phyloP scores from a whole-genome alignment of 2,888 invertebrate species.

The Xestoiulus laeticollis region DNA sequence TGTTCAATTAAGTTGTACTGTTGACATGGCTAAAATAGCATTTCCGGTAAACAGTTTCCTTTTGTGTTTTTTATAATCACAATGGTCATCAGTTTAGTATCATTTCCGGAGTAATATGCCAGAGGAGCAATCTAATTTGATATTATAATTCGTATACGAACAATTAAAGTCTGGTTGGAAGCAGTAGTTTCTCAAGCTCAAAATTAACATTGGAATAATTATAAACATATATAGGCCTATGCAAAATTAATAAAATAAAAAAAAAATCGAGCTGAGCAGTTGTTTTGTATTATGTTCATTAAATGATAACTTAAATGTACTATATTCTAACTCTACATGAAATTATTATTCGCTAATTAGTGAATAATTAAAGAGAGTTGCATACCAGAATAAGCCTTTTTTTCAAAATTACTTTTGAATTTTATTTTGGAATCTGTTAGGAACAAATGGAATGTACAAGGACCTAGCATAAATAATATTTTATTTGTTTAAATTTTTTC shows the following conservation, averaged over 20 bases:
- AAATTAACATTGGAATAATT: background rate
- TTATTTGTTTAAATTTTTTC: too few relatives aligned
- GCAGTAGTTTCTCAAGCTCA: background rate
- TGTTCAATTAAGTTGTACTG: background rate
- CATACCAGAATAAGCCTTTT: too few relatives aligned
- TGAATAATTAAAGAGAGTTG: too few relatives aligned
- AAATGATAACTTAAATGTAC: background rate
- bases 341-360: background rate
- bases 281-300: background rate
- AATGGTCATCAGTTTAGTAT: background rate
- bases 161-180: background rate
- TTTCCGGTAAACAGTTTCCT: background rate
- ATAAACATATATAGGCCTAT: conserved; percentile 29
- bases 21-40: background rate
- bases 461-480: too few relatives aligned
- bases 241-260: conserved; percentile 28
- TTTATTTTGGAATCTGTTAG: too few relatives aligned
- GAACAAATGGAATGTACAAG: too few relatives aligned
- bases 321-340: background rate
- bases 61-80: background rate
- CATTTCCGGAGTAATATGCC: background rate
- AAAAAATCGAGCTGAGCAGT: background rate
- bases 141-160: background rate
- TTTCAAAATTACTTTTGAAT: too few relatives aligned
- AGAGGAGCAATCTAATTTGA: background rate